A percentile compares a stretch with the other conserved stretches of the same genome.
Evolutionary conservation across 1,140 invertebrate genomes (phyloP).

Genomic region (Procambarus clarkii): DNA sequence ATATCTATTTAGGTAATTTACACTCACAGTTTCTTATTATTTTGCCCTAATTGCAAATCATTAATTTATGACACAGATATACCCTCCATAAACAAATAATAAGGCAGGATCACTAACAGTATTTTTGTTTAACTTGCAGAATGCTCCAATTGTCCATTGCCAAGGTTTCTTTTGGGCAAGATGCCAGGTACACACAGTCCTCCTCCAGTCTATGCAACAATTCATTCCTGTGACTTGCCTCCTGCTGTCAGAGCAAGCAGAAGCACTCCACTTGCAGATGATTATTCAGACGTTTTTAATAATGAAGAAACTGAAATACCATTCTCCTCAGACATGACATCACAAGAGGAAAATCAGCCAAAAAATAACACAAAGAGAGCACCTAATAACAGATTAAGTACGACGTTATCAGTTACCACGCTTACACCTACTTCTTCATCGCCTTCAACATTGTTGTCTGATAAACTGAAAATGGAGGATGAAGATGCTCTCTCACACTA

Average conservation of each 20-base stretch:
- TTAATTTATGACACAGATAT: too few species aligned
- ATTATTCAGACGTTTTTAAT: neutral
- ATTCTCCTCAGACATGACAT: neutral
- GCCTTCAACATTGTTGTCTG: too few species aligned
- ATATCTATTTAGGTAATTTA: too few species aligned
- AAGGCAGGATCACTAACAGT: too few species aligned
- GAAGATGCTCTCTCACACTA: neutral
- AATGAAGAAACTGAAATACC: neutral
- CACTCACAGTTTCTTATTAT: too few species aligned
- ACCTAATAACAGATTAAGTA: neutral
- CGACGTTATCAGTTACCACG: neutral
- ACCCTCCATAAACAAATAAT: too few species aligned
- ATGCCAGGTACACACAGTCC: neutral
- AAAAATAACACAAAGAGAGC: neutral
- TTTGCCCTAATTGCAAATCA: too few species aligned
- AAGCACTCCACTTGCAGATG: neutral
- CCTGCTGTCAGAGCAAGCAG: neutral
- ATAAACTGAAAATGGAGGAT: neutral
- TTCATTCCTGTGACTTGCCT: neutral
- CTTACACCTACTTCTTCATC: neutral
- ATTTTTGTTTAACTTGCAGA: slow-evolving; percentile 14
- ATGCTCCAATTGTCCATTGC: slow-evolving; percentile 30
- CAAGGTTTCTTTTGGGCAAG: slow-evolving; percentile 28
- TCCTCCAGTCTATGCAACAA: slow-evolving; percentile 34
- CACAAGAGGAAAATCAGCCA: neutral